Conservation (phyloP, 2,888 invertebrate species). For the Drosophila fulvimacula region DNA sequence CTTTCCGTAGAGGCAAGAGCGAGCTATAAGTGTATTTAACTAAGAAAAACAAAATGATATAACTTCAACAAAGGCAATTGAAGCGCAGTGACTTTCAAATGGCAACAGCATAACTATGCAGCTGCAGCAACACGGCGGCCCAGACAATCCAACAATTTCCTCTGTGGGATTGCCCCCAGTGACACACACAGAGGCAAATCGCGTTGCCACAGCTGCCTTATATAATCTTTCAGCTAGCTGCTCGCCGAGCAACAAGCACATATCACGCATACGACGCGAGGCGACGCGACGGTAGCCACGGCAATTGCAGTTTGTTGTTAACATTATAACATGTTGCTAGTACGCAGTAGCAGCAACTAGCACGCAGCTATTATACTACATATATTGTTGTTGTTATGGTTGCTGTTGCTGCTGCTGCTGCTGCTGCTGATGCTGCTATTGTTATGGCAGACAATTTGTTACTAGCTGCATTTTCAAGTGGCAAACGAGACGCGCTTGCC, state of each 20-base stretch:
- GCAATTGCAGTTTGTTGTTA: slow-evolving; percentile 60
- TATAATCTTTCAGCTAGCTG: slow-evolving; percentile 37
- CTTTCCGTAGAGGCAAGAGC: background rate
- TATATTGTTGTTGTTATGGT: slow-evolving; percentile 15
- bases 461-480: slow-evolving; percentile 67
- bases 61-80: slow-evolving; percentile 23
- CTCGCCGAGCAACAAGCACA: slow-evolving; percentile 29
- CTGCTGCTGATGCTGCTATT: slow-evolving; percentile 29
- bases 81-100: slow-evolving; percentile 38
- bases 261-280: slow-evolving; percentile 65
- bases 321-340: slow-evolving; percentile 37
- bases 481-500: slow-evolving; percentile 60
- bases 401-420: slow-evolving; percentile 18
- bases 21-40: slow-evolving; percentile 2
- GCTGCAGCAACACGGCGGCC: slow-evolving; percentile 24
- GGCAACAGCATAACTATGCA: slow-evolving; percentile 29
- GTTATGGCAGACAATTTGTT: slow-evolving; percentile 59
- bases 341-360: slow-evolving; percentile 20
- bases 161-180: slow-evolving; percentile 29
- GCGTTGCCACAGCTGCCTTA: slow-evolving; percentile 38
- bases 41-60: slow-evolving; percentile 25
- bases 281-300: slow-evolving; percentile 35
- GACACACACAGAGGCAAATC: slow-evolving; percentile 20
- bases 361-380: slow-evolving; percentile 12
- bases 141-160: slow-evolving; percentile 26